Evolutionary conservation across 2,888 invertebrate species (phyloP).

Genomic region (Lycia hirtaria): DNA sequence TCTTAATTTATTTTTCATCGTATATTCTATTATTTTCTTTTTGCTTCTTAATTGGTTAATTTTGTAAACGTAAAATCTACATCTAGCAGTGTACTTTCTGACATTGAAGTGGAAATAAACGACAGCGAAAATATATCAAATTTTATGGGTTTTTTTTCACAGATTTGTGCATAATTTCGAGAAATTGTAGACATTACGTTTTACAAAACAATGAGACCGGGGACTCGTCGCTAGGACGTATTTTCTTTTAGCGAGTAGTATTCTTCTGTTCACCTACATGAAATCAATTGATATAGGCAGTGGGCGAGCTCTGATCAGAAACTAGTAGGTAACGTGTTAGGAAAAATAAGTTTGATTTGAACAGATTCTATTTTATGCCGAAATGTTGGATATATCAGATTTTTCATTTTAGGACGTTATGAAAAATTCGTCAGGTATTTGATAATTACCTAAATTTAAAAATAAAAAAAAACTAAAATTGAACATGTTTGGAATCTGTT

Average conservation of each 20-base stretch:
- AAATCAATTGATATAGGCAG: constrained; percentile 7
- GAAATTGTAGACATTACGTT: neutral
- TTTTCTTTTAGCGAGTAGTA: neutral
- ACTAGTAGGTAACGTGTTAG: constrained; percentile 1
- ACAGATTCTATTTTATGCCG: constrained; percentile 15
- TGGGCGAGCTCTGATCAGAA: constrained; percentile 3
- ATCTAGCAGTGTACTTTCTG: too few species aligned
- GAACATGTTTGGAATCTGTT: constrained; percentile 42
- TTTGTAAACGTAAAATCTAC: too few species aligned
- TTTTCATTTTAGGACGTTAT: neutral
- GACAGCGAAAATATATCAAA: too few species aligned
- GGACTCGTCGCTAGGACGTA: neutral
- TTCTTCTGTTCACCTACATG: neutral
- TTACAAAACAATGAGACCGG: neutral
- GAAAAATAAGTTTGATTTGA: constrained; percentile 12
- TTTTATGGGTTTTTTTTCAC: too few species aligned
- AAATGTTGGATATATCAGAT: neutral
- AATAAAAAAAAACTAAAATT: neutral
- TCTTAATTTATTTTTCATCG: too few species aligned
- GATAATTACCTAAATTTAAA: too few species aligned
- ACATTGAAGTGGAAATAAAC: too few species aligned
- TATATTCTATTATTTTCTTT: too few species aligned
- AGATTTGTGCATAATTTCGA: too few species aligned
- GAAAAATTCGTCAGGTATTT: too few species aligned
- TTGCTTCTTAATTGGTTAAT: too few species aligned